Percentiles rank a stretch among this genome's conserved stretches.
phyloP scores from a whole-genome alignment of 37 sponge, comb jelly and placozoan species.

The Ephydatia muelleri region DNA sequence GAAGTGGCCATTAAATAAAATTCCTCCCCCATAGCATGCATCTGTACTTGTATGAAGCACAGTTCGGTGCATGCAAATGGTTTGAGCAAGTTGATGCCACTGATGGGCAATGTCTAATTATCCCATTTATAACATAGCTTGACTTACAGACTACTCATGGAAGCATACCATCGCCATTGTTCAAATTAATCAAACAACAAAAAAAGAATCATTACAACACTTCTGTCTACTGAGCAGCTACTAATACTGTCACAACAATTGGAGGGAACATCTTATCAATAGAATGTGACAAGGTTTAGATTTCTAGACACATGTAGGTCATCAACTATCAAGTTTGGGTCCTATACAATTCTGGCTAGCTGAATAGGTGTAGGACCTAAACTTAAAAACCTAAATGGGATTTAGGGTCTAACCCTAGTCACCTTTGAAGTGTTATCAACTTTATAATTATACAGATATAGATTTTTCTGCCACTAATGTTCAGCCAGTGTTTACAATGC shows the following conservation, averaged over 20 bases:
- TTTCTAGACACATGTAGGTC: background rate
- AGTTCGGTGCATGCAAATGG: conserved; percentile 1
- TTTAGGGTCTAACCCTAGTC: background rate
- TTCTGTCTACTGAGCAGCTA: background rate
- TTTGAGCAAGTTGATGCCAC: conserved; percentile 1
- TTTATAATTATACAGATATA: background rate
- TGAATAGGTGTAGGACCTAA: background rate
- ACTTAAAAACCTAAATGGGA: background rate
- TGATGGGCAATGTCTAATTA: conserved; percentile 1
- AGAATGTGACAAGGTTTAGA: conserved; percentile 1
- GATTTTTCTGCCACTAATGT: conserved; percentile 1
- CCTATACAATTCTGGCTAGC: background rate
- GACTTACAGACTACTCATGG: conserved; percentile 1
- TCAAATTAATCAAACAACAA: background rate
- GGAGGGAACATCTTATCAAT: background rate
- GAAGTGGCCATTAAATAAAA: conserved; percentile 1
- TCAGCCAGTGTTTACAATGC: background rate
- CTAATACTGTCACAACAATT: background rate
- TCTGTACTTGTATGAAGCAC: background rate
- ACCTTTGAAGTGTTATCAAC: background rate
- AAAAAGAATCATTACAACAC: background rate
- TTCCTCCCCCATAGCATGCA: background rate
- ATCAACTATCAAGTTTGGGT: conserved; percentile 1
- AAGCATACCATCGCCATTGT: conserved; percentile 1
- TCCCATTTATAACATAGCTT: background rate